Base-by-base conservation (phyloP, 2,113 vertebrate genomes). In the Sinocyclocheilus rhinocerous region DNA sequence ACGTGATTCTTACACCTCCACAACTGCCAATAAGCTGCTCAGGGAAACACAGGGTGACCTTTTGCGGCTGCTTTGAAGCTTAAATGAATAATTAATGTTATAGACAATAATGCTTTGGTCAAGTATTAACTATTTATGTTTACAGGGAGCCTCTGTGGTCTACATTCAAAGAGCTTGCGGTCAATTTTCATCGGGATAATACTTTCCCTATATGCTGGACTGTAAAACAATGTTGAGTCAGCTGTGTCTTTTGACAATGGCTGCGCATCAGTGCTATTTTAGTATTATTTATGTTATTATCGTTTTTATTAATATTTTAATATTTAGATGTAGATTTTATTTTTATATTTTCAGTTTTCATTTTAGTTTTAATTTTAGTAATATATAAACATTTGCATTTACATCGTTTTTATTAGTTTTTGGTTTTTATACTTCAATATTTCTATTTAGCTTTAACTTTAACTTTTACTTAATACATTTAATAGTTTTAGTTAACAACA, bases 71-170 rank as follows among this genome's bases (percentile, higher is more conserved):
- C 22, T 55, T 55, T 70, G 63, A 72, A 73, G 76, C 42, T 42
- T 7, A 73, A 45, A 81, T 86, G 48, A 80, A 81, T 86, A 52
- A 86, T 86, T 50, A 81, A 86, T 81, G 79, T 72, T 48, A 48
- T 33, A 73, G 77, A 75, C 36, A 73, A 45, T 20, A 73, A 73
- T 29, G 55, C 65, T 45, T 59, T 16, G 36, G 42, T 52, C 24
- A 63, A 45, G 22, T 36, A 85, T 65, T 42, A 65, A 76, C 1
- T 36, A 45, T 55, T 78, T 75, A 76, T 80, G 83, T 81, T 76
- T 80, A 85, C 48, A 76, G 57, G 45, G 18, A 42, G 39, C 2
- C 36, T 48, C 76, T 20, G 18, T 18, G 50, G 50, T 52, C 45
- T 52, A 18, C 45, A 36, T 59, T 78, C 81, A 70, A 29, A 79